Base-by-base conservation (phyloP, 1,140 invertebrate species). In the Drosophila yakuba region DNA sequence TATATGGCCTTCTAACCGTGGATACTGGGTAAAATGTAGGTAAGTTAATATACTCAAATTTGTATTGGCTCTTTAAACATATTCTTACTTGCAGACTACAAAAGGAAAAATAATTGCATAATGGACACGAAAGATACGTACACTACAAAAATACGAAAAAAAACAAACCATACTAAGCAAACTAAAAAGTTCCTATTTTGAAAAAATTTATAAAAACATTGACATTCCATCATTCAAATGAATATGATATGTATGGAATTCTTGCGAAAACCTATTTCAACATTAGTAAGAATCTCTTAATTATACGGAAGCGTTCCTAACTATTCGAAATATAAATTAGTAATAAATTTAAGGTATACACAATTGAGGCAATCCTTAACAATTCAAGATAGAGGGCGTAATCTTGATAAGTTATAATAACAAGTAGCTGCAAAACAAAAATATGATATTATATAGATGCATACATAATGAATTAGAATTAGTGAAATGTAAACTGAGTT, bases 141-240 rank as follows among this genome's bases (percentile, higher is more conserved):
- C 35, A 17, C 20, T 32, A 52, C 4, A 36, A 48, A 43, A 39
- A 74, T 14, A 54, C 32, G 56, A 54, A 43, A 45, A 58, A 68
- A 68, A 28, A 62, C 56, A 67, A 58, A 74, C 50, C 54, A 47
- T 63, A 80, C 61, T 78, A 85, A 62, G 73, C 64, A 79, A 86
- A 88, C 79, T 73, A 60, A 77, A 86, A 82, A 88, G 83, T 86
- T 86, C 83, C 83, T 86, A 86, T 86, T 86, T 86, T 88, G 79
- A 61, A 41, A 35, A 86, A 63, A 63, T 41, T 47, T 15, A 68
- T 39, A 56, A 56, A 56, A 47, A 36, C 66, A 68, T 78, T 75
- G 64, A 67, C 56, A 86, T 86, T 86, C 74, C 60, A 75, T 59
- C 60, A 62, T 51, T 47, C 59, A 67, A 69, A 61, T 63, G 51